Evolutionary conservation across 2,888 invertebrate genomes (phyloP), one percentile per base, ranked within the genome.

Genomic region (Incurvaria masculella): DNA sequence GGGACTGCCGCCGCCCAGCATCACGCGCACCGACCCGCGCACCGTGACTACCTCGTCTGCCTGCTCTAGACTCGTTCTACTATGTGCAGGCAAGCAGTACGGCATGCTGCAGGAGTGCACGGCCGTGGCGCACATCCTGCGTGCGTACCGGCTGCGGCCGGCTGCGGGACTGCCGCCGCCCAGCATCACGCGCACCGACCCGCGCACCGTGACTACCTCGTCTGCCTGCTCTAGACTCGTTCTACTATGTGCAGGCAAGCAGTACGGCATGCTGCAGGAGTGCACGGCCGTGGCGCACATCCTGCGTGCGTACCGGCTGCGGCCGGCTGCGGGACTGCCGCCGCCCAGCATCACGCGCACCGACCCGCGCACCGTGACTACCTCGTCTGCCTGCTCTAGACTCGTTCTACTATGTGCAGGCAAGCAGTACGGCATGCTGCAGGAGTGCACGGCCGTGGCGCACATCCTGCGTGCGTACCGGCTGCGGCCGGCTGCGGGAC

Each of bases 81-180:
- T n/a, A n/a, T n/a, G n/a, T n/a, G n/a, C 60, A 72, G 72, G 72
- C 39, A 72, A 68, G 61, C 65, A 72, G 27, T 72, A 71, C 54
- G 72, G 72, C 1, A 54, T 69, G 60, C 63, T 71, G 64, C 72
- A 72, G 59, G 55, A 72, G 26, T 65, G 72, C 21, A 61, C 69
- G 2, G 69, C 70, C 1, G 45, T 72, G 10, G 66, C 69, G 1
- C 69, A 72, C 44, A 53, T 72, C 42, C 51, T 71, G 3, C 51
- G 55, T 44, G 63, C 62, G 18, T 72, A 61, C 54, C 61, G 54
- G 52, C 51, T 72, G 21, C 58, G 58, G 42, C 59, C 63, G 61
- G n/a, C 55, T 3, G 21, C 49, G 21, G 59, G 59, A 21, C 33
- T 33, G 11, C 33, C 8, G 4, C 33, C 11, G 6, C 61, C 63